These are phyloP conservation scores for Sebastes matsubarae DNA, from an alignment of 2,797 vertebrate genomes.

Conservation along the genomic window DNA sequence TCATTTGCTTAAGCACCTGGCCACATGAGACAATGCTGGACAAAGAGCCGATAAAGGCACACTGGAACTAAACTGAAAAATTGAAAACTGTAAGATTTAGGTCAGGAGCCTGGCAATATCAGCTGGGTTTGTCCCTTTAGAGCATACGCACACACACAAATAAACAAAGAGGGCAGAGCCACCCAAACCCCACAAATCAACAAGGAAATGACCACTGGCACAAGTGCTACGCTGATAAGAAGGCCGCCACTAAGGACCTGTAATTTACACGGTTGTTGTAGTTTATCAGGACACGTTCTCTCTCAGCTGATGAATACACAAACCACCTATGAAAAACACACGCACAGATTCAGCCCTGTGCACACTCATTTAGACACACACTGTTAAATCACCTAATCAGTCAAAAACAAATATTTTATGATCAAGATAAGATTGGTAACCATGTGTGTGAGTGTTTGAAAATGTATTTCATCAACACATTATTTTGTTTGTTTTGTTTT, in stretches of 20 bases:
- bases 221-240: constrained; percentile 26
- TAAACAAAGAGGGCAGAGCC: not conserved
- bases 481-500: not conserved
- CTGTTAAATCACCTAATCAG: not conserved
- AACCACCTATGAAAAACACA: not conserved
- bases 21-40: not conserved
- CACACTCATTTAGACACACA: not conserved
- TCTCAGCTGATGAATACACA: not conserved
- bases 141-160: not conserved
- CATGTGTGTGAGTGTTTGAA: not conserved
- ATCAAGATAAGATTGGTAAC: not conserved
- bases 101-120: not conserved
- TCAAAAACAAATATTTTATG: not conserved
- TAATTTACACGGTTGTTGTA: not conserved
- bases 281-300: constrained; percentile 5
- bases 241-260: not conserved
- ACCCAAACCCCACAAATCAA: constrained; percentile 10
- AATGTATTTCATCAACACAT: not conserved
- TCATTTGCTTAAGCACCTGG: constrained; percentile 64
- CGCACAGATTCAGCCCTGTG: not conserved
- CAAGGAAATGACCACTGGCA: constrained; percentile 34
- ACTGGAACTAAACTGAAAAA: not conserved
- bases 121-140: not conserved
- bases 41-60: not conserved
- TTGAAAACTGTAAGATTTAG: not conserved